Evolutionary conservation across 35 echinoderm and acorn worm species (phyloP).

Genomic region (Lytechinus pictus): DNA sequence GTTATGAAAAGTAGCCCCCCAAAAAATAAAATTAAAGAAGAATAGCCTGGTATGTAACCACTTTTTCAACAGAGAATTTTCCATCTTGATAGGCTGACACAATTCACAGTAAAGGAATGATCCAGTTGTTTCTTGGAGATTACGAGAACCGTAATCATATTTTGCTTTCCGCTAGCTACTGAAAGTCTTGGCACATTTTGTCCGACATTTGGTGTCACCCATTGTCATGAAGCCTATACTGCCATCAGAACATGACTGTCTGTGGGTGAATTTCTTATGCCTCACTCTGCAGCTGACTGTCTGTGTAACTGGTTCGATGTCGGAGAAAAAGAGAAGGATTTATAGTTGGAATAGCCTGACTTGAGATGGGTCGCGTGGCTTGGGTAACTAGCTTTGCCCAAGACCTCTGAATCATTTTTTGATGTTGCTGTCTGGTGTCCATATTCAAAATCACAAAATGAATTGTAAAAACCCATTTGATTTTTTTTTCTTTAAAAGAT

Average conservation of each 20-base stretch:
- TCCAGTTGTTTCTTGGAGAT: not conserved
- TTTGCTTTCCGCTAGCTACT: not conserved
- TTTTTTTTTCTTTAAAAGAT: no score
- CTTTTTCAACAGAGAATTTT: not conserved
- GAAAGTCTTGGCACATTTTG: not conserved
- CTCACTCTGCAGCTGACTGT: not conserved
- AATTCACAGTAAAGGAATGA: no score
- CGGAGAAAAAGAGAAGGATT: not conserved
- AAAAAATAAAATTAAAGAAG: no score
- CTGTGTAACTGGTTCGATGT: not conserved
- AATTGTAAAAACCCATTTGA: no score
- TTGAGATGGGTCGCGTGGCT: not conserved
- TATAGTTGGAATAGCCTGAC: not conserved
- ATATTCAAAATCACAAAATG: no score
- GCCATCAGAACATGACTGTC: not conserved
- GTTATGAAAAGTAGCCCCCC: no score
- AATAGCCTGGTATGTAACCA: no score
- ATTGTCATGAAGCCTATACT: not conserved
- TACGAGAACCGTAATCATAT: not conserved
- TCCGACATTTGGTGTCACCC: not conserved
- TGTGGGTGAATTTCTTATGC: not conserved
- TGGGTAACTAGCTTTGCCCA: not conserved
- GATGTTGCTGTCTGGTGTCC: no score
- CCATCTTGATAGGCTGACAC: no score
- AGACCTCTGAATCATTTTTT: not conserved